A percentile compares a stretch with the other conserved stretches of the same genome.
Evolutionary conservation across 2,888 invertebrate genomes (phyloP).

Genomic region (Nineta flava): DNA sequence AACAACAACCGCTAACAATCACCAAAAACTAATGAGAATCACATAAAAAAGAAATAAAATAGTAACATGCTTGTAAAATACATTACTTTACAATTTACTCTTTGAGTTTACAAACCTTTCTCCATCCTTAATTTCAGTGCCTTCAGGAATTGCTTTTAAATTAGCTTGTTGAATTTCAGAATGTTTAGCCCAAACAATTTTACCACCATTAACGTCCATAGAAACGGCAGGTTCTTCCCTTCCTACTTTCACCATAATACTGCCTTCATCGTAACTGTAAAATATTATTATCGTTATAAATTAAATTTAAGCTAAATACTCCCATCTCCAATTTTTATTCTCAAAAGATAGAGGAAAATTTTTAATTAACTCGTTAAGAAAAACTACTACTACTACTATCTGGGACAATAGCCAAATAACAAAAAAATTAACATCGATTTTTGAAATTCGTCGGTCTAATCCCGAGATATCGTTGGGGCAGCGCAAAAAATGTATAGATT

Average conservation of each 20-base stretch:
- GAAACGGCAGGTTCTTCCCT: slow-evolving; percentile 98
- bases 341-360: too few species aligned
- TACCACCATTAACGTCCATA: slow-evolving; percentile 96
- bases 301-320: too few species aligned
- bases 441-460: too few species aligned
- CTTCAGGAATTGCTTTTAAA: slow-evolving; percentile 68
- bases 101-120: slow-evolving; percentile 36
- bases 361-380: too few species aligned
- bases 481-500: too few species aligned
- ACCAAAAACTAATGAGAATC: too few species aligned
- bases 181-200: slow-evolving; percentile 98
- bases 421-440: too few species aligned
- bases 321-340: too few species aligned
- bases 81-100: neutral
- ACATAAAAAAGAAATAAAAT: neutral
- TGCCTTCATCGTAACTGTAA: slow-evolving; percentile 80
- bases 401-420: too few species aligned
- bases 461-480: too few species aligned
- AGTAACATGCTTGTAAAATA: neutral
- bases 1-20: too few species aligned
- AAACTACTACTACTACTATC: too few species aligned
- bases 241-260: slow-evolving; percentile 89
- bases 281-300: neutral
- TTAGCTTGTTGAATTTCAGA: slow-evolving; percentile 97
- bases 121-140: slow-evolving; percentile 71